Conservation (phyloP, 2,888 invertebrate genomes). For the Drepanosiphum platanoidis region DNA sequence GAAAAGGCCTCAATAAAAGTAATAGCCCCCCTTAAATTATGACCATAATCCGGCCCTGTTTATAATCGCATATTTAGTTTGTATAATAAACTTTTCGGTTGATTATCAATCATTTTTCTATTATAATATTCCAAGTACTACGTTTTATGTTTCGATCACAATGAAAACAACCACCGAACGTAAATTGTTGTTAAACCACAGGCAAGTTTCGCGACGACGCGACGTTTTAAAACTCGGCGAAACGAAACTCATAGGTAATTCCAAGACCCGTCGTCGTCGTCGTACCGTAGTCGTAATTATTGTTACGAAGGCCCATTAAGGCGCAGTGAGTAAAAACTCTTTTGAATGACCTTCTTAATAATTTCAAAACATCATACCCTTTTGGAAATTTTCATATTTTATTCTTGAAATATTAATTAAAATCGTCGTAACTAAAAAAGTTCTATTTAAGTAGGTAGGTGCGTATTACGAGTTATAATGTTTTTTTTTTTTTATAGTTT, state of each 20-base stretch:
- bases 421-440: background rate
- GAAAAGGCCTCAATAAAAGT: no score
- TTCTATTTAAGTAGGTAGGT: no score
- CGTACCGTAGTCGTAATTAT: background rate
- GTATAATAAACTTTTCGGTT: no score
- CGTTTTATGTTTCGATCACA: no score
- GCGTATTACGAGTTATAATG: background rate
- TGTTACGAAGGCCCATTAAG: constrained; percentile 28
- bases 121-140: no score
- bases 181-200: no score
- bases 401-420: constrained; percentile 45
- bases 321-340: constrained; percentile 35
- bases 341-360: constrained; percentile 26
- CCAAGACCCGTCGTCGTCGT: background rate
- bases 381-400: constrained; percentile 7
- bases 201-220: no score
- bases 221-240: background rate
- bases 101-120: no score
- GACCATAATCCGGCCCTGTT: no score
- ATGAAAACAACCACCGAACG: no score
- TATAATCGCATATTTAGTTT: no score
- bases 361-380: constrained; percentile 29
- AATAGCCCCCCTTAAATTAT: no score
- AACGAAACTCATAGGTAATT: background rate
- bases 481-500: background rate